Evolutionary conservation across 2,113 vertebrate genomes (phyloP).

Genomic region (Rhombomys opimus): DNA sequence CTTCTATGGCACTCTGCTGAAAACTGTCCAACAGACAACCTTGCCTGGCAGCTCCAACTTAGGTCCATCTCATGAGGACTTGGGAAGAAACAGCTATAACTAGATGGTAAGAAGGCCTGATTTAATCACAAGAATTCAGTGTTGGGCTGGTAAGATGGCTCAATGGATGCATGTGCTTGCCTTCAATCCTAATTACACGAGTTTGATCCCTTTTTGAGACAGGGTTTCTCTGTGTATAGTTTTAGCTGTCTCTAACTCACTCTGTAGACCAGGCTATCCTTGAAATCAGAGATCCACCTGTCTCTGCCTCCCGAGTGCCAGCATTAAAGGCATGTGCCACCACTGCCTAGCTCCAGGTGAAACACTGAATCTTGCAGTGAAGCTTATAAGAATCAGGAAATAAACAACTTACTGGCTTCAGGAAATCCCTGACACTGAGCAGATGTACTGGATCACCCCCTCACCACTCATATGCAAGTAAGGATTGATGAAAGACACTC

Average conservation of each 20-base stretch:
- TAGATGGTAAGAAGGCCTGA: background rate
- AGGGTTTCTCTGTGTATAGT: no score
- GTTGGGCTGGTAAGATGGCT: background rate
- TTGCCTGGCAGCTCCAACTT: background rate
- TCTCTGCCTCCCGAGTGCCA: no score
- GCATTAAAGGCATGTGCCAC: no score
- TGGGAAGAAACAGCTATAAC: no score
- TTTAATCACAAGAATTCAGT: background rate
- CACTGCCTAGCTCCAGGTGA: background rate
- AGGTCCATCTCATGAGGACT: fast-evolving
- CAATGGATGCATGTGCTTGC: background rate
- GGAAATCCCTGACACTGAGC: background rate
- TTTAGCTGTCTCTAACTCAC: no score
- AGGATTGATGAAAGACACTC: background rate
- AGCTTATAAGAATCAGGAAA: background rate
- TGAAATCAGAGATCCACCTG: no score
- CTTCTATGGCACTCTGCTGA: background rate
- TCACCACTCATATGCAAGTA: background rate
- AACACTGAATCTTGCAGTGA: background rate
- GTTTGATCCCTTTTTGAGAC: background rate
- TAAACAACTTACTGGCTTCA: background rate
- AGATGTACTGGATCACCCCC: background rate
- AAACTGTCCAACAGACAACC: background rate
- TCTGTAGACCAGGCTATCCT: no score
- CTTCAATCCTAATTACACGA: background rate